Evolutionary conservation across 1,140 invertebrate genomes (phyloP), one percentile per base, ranked within the genome.

Genomic region (Apis laboriosa): DNA sequence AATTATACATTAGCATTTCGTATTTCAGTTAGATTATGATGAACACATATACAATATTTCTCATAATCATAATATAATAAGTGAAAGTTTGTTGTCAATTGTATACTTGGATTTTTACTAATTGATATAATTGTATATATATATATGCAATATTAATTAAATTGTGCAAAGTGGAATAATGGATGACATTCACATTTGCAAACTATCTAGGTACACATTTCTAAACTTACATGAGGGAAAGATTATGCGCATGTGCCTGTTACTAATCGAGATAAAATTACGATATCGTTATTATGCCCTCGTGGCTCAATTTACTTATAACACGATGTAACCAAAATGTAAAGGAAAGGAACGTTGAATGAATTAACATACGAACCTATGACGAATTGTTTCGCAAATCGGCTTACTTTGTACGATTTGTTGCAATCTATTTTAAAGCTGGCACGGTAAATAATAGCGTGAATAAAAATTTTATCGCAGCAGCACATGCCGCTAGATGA

Each of bases 221-320:
- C 80, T 82, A 84, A 81, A 77, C 55, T 87, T 87, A 84, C 85
- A 84, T 63, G 68, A 55, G 60, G 74, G 77, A 58, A 63, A 79
- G 83, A 87, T n/a, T 71, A 34, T 34, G 84, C 78, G 55, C 80
- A 66, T 80, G 75, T 78, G 80, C 85, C 77, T 87, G 82, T 66
- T 83, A 60, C 58, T 84, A 84, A 53, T 83, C 58, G 34, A 71
- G 60, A 77, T 78, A 80, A 66, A 71, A 77, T 56, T 68, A 72
- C 28, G 66, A 55, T 87, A 78, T 78, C 56, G 56, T 63, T 88
- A 87, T 80, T 81, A 73, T 77, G 15, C 80, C 53, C 71, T 78
- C 80, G 84, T 88, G 86, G 87, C 87, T 88, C 34, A 84, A 88
- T 88, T 88, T 88, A 88, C 77, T 63, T 34, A 34, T 34, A 88